Conservation (phyloP, 2,113 vertebrate genomes). For the Phoxinus phoxinus region DNA sequence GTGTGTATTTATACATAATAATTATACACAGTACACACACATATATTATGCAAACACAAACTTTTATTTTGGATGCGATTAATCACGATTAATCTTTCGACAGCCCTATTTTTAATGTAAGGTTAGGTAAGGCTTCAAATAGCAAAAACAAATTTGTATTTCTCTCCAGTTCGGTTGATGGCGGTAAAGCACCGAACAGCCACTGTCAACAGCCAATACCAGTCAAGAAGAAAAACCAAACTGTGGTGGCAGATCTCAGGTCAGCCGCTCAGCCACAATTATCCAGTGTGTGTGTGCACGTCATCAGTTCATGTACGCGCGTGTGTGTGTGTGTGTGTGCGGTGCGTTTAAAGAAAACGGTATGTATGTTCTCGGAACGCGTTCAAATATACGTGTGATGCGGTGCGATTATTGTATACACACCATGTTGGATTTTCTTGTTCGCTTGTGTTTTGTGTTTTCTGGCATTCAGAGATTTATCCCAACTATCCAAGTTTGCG, state of each 20-base stretch:
- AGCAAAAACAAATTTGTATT: too few species aligned
- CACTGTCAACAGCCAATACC: not conserved
- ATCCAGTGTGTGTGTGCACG: conserved; percentile 67
- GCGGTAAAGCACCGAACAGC: conserved; percentile 37
- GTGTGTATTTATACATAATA: too few species aligned
- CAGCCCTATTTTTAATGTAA: too few species aligned
- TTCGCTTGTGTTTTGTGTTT: not conserved
- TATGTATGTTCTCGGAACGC: not conserved
- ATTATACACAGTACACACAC: too few species aligned
- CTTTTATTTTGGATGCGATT: too few species aligned
- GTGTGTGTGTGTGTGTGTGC: not conserved
- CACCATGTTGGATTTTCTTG: not conserved
- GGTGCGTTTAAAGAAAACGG: conserved; percentile 15
- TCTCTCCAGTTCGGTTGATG: not conserved
- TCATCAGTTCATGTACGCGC: conserved; percentile 69
- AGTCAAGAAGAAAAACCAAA: not conserved
- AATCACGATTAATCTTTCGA: too few species aligned
- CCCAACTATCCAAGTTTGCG: not conserved
- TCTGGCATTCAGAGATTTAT: not conserved
- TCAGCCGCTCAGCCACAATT: conserved; percentile 17
- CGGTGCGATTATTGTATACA: too few species aligned
- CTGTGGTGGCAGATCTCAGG: conserved; percentile 47
- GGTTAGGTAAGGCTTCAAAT: too few species aligned
- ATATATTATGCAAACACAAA: too few species aligned
- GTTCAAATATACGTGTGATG: conserved; percentile 50